A percentile compares a stretch with the other conserved stretches of the same genome.
Conservation (phyloP, 2,113 vertebrate species). For the Rhadina sibilatrix region DNA sequence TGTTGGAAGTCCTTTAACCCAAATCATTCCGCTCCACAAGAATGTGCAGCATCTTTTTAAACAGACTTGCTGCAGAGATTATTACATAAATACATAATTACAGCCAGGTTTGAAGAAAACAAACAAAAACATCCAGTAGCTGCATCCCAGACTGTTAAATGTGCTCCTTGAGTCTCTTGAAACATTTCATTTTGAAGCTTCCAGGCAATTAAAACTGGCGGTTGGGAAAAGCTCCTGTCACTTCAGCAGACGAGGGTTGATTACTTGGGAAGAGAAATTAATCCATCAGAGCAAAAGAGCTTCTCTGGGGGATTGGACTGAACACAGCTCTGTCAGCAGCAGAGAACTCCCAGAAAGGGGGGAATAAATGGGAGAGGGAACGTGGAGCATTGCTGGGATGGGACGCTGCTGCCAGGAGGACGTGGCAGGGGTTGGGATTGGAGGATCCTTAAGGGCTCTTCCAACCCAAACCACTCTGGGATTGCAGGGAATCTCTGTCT, state of each 20-base stretch:
- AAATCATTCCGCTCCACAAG: neutral
- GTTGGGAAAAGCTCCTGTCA: neutral
- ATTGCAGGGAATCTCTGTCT: neutral
- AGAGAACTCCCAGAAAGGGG: neutral
- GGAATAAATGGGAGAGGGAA: neutral
- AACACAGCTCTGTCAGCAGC: neutral
- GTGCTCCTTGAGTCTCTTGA: neutral
- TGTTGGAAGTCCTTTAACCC: neutral
- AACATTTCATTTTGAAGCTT: neutral
- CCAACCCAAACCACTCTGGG: neutral
- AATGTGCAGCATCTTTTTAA: neutral
- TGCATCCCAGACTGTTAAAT: neutral
- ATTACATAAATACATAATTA: neutral
- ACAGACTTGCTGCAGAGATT: neutral
- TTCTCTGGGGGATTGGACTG: neutral
- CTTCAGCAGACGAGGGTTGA: neutral
- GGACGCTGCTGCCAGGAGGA: neutral
- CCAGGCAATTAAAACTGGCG: neutral
- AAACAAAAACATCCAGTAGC: neutral
- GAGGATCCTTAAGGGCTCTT: neutral
- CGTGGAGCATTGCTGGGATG: rapidly evolving
- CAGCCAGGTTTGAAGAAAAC: neutral
- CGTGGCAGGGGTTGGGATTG: neutral
- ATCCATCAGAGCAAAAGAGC: neutral
- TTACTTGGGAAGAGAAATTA: neutral